These are phyloP conservation scores for Otocyon megalotis DNA, from an alignment of 2,113 vertebrate species.

Conservation along the genomic window DNA sequence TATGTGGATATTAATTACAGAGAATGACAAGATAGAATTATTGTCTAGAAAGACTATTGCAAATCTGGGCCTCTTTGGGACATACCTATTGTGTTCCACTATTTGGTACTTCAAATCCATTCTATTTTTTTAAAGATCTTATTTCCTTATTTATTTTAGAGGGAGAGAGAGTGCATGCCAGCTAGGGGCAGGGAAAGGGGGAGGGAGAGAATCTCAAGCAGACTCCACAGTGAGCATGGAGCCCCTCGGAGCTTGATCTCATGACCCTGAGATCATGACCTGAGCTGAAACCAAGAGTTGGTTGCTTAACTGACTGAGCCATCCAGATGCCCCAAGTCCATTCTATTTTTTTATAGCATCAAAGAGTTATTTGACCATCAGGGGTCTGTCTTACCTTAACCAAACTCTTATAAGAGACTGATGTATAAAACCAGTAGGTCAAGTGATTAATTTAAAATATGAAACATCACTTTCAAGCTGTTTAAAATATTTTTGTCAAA, in stretches of 20 bases:
- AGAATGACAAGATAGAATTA: neutral
- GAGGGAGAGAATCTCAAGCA: neutral
- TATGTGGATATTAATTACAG: neutral
- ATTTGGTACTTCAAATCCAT: neutral
- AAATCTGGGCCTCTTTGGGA: neutral
- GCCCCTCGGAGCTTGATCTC: neutral
- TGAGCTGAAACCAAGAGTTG: neutral
- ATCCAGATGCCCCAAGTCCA: neutral
- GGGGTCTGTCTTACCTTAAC: neutral
- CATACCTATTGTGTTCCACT: neutral
- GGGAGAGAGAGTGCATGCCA: neutral
- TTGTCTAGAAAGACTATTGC: neutral
- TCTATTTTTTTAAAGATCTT: conserved; percentile 18
- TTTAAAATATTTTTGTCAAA: conserved; percentile 21
- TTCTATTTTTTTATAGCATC: neutral
- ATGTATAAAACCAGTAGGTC: neutral
- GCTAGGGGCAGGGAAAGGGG: neutral
- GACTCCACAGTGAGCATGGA: neutral
- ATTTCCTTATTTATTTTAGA: neutral
- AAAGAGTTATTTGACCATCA: conserved; percentile 1
- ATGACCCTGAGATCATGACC: neutral
- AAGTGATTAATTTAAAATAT: neutral
- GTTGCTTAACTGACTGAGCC: neutral
- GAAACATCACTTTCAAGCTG: conserved; percentile 9
- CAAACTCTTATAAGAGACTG: neutral